Conservation (phyloP, 2,888 invertebrate genomes). For the Erannis defoliaria region DNA sequence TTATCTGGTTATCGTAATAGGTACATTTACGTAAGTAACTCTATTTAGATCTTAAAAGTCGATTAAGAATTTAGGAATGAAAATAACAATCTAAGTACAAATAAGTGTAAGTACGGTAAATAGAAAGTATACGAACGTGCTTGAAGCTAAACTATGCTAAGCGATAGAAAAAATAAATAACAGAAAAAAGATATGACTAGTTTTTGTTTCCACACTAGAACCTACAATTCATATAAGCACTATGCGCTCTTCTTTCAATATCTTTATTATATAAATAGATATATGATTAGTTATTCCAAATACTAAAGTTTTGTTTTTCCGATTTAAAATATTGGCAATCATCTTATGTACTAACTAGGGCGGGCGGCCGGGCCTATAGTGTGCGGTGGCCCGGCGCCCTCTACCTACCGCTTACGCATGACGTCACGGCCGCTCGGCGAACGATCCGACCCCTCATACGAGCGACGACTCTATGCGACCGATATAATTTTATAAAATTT, state of each 20-base stretch:
- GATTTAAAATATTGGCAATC: constrained; percentile 85
- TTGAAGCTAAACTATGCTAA: constrained; percentile 87
- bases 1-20: constrained; percentile 23
- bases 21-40: constrained; percentile 25
- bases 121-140: constrained; percentile 66
- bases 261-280: constrained; percentile 84
- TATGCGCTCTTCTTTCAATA: constrained; percentile 85
- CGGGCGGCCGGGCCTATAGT: constrained; percentile 55
- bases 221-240: constrained; percentile 85
- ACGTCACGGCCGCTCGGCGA: constrained; percentile 62
- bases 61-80: constrained; percentile 47
- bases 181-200: constrained; percentile 85
- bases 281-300: constrained; percentile 83
- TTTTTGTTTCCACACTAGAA: constrained; percentile 81
- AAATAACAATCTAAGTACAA: constrained; percentile 49
- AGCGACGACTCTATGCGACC: constrained; percentile 60
- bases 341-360: constrained; percentile 77
- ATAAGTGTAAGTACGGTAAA: constrained; percentile 54
- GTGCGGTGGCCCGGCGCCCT: background rate
- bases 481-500: constrained; percentile 78
- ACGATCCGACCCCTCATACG: constrained; percentile 53
- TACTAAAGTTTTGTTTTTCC: constrained; percentile 78
- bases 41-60: constrained; percentile 37
- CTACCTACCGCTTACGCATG: constrained; percentile 25
- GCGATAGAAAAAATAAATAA: constrained; percentile 81